Percentiles rank a stretch among this genome's conserved stretches.
These are phyloP conservation scores for Formica selysi DNA, from an alignment of 1,140 invertebrate genomes.

Conservation along the genomic window DNA sequence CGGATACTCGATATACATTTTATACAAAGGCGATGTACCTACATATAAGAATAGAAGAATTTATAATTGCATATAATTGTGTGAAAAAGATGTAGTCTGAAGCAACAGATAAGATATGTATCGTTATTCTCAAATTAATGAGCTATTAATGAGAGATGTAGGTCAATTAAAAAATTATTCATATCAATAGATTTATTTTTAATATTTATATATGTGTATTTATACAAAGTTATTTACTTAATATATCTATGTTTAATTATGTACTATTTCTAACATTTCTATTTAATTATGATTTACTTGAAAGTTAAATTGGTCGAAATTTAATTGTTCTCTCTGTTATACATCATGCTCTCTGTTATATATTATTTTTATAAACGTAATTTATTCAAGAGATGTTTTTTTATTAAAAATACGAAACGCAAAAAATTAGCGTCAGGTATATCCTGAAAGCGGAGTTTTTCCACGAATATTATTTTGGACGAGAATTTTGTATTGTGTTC, in stretches of 20 bases:
- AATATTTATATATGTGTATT: not conserved
- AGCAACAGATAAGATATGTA: not conserved
- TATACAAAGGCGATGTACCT: not conserved
- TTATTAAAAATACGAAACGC: not conserved
- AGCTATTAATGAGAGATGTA: not conserved
- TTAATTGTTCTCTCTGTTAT: not conserved
- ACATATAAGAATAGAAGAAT: not conserved
- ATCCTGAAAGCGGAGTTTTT: not conserved
- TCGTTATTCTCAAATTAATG: not conserved
- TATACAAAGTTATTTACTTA: not conserved
- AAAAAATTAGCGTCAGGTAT: constrained; percentile 29
- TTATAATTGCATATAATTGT: not conserved
- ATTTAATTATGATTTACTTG: not conserved
- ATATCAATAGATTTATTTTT: not conserved
- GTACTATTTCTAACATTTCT: not conserved
- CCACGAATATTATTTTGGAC: constrained; percentile 32
- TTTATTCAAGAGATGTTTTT: constrained; percentile 14
- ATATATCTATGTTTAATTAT: not conserved
- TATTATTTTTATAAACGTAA: constrained; percentile 9
- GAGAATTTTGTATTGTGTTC: constrained; percentile 32
- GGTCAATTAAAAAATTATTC: not conserved
- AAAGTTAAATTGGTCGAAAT: not conserved
- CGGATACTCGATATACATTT: constrained; percentile 31
- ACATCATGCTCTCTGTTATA: not conserved
- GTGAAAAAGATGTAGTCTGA: not conserved